Evolutionary conservation across 2,888 invertebrate species (phyloP), one percentile per base, ranked within the genome.

Genomic region (Epinotia bilunana): DNA sequence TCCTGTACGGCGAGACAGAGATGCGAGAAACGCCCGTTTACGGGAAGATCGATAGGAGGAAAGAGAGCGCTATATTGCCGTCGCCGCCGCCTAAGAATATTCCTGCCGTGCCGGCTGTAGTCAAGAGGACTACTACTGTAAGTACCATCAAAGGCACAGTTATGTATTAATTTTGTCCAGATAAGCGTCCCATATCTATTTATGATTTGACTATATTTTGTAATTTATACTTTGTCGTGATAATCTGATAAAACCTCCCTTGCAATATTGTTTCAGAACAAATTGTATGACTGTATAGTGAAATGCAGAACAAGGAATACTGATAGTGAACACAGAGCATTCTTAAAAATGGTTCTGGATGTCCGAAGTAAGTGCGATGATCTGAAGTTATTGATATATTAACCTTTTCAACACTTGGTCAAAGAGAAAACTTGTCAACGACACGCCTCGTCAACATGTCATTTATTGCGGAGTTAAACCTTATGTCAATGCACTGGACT

Each of bases 331-430:
- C 94, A 98, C 72, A 95, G 95, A 82, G 97, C 97, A 43, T 98
- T 98, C 90, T 96, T 97, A 86, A 95, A 95, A 83, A 97, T 98
- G 97, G 96, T 98, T 3, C 96, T 96, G 78, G 95, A 96, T 79
- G 95, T 98, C 49, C 95, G 98, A 95, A 95, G 97, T 97, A 90
- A 94, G 95, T 94, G 79, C 74, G 60, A 62, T 62, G 4, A 11
- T 64, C 12, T 16, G 23, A 60, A 13, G 13, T 49, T 49, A 3
- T 2, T 28, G 5, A 20, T 20, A 20, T 20, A 20, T 20, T 20
- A 20, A 20, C 1, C 20, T 20, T 20, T 20, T 20, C 20, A 20
- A 20, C 20, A 20, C 20, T 20, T 2, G 1, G 20, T 20, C 20
- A 20, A 2, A 20, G 1, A 20, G 20, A 20, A 20, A 20, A 20